Percentiles rank a stretch among this genome's conserved stretches.
Conservation (phyloP, 1,140 invertebrate genomes). For the Lordiphosa clarofinis region DNA sequence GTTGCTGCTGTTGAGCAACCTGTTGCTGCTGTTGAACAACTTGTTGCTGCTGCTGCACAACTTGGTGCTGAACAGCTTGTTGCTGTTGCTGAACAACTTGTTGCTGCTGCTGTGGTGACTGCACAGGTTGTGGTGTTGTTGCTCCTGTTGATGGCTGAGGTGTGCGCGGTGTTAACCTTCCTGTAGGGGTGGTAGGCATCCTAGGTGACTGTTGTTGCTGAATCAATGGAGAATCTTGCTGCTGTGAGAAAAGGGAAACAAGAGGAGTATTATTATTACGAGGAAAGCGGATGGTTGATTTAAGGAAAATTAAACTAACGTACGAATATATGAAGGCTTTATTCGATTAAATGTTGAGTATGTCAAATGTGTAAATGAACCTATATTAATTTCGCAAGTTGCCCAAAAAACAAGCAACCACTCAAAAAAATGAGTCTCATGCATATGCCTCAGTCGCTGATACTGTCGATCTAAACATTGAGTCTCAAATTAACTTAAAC, state of each 20-base stretch:
- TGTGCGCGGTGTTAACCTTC: constrained; percentile 62
- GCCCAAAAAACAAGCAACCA: no score
- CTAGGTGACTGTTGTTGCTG: constrained; percentile 53
- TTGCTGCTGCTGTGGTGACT: constrained; percentile 32
- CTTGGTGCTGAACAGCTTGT: constrained; percentile 33
- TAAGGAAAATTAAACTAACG: no score
- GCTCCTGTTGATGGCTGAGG: constrained; percentile 60
- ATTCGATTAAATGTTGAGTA: no score
- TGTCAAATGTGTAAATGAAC: no score
- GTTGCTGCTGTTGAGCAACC: constrained; percentile 51
- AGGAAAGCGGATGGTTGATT: no score
- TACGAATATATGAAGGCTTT: no score
- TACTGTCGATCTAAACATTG: no score
- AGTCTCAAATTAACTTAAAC: no score
- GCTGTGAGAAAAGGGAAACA: constrained; percentile 2
- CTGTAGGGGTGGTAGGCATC: constrained; percentile 52
- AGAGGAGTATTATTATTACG: no score
- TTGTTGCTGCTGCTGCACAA: constrained; percentile 31
- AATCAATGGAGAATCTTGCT: constrained; percentile 10
- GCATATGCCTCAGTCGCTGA: no score
- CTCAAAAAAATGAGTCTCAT: no score
- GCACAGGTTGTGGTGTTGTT: constrained; percentile 28
- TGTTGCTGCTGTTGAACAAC: constrained; percentile 23
- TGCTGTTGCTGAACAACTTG: constrained; percentile 37
- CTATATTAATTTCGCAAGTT: no score